These are phyloP conservation scores for Miniopterus natalensis DNA, from an alignment of 2,113 vertebrate genomes.

Conservation along the genomic window DNA sequence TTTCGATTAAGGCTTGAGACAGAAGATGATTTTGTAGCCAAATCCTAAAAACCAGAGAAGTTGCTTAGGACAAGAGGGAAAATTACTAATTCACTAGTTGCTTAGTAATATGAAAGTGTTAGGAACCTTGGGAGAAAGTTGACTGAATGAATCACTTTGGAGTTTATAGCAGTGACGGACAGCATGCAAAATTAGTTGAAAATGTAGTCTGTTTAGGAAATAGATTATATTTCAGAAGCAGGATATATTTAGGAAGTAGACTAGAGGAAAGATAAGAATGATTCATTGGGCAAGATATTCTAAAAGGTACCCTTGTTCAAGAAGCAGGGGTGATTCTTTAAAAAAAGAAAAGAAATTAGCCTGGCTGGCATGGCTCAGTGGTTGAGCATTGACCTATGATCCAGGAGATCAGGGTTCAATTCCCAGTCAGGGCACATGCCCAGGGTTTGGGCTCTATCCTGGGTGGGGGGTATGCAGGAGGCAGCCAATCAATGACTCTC, in stretches of 20 bases:
- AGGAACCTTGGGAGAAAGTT: neutral
- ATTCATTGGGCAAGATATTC: neutral
- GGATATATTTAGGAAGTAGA: neutral
- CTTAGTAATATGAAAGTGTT: neutral
- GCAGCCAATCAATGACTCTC: no score
- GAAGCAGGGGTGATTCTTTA: neutral
- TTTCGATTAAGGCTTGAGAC: constrained; percentile 26
- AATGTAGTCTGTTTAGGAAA: constrained; percentile 12
- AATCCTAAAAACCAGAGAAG: neutral
- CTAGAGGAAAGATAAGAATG: neutral
- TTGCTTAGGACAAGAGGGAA: neutral
- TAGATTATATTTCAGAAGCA: neutral
- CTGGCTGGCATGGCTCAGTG: no score
- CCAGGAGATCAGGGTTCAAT: no score
- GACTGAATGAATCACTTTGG: neutral
- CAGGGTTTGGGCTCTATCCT: no score
- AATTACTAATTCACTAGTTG: neutral
- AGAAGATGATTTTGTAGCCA: constrained; percentile 37
- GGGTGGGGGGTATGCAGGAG: no score
- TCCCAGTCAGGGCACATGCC: no score
- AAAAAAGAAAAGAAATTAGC: neutral
- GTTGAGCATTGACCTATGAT: no score
- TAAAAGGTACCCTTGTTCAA: constrained; percentile 7
- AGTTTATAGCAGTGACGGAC: constrained; percentile 9
- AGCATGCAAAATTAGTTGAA: neutral